Base-by-base conservation (phyloP, 1,140 invertebrate species). In the Pectinophora gossypiella region DNA sequence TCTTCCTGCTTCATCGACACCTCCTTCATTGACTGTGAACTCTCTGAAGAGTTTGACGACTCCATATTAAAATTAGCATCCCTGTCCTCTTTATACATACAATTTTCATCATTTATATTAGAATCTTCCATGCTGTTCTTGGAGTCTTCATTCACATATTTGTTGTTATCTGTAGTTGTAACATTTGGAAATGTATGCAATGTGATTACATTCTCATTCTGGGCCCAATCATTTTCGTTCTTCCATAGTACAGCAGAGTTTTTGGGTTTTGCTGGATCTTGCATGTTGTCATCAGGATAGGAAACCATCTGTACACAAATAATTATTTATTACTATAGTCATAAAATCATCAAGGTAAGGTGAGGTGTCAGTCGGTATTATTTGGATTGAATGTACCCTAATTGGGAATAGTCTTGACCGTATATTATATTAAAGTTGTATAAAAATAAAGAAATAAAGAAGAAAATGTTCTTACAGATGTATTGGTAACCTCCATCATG, bases 51-150 rank as follows among this genome's bases (percentile, higher is more conserved):
- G 56, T 85, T 87, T 45, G 84, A 87, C 18, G 81, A 85, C 53
- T 87, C 84, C 80, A 87, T 87, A 59, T 84, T 87, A 60, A 73
- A 87, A 55, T 83, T 86, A 32, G 83, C 70, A 72, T 86, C 80
- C 48, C 83, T 78, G 18, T 86, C 83, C 22, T 84, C 76, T 64
- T 85, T 85, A 48, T 78, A 82, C 64, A 84, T 77, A 51, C 77
- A 84, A 46, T 79, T 79, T 48, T 85, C 84, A 53, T 87, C 84
- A 69, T 84, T 87, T 27, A 77, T 68, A 59, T 70, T 76, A 7
- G 69, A 65, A 74, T 85, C 84, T 22, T 87, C 84, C 61, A 85
- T 72, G 52, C 82, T 84, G 1, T 80, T 80, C 68, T 87, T 87
- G 3, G 81, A 79, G 53, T 87, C 84, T 74, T 85, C 84, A 68